These are phyloP conservation scores for Phenganax marumi DNA, from an alignment of 92 coral and sea anemone genomes.

Conservation along the genomic window DNA sequence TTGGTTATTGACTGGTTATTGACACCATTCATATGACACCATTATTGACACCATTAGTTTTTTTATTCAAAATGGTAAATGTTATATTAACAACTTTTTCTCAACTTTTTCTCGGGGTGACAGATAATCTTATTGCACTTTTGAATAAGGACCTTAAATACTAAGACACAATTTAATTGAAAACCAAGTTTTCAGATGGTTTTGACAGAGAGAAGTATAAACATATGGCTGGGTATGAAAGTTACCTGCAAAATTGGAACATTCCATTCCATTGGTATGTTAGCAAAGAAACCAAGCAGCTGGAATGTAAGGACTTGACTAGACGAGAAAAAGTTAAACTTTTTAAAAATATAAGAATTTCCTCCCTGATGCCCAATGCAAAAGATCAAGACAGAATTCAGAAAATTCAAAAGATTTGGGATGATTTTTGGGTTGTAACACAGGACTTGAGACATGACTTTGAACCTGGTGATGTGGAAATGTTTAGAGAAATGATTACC, in stretches of 20 bases:
- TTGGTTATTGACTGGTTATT: no score
- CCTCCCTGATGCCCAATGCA: not conserved
- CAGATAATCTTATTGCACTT: constrained; percentile 53
- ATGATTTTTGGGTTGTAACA: not conserved
- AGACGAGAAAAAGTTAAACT: not conserved
- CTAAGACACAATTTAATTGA: constrained; percentile 43
- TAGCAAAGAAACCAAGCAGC: not conserved
- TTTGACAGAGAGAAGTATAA: no score
- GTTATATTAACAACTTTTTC: no score
- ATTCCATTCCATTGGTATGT: no score
- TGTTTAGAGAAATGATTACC: not conserved
- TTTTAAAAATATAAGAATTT: not conserved
- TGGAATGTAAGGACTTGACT: not conserved
- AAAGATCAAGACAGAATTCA: not conserved
- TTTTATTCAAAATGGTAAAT: no score
- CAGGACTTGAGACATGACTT: not conserved
- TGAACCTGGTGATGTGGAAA: not conserved
- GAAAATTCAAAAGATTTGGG: not conserved
- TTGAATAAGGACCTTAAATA: constrained; percentile 54
- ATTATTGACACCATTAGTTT: no score
- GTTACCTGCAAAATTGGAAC: no score
- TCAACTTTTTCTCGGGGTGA: constrained; percentile 61
- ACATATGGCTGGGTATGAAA: no score
- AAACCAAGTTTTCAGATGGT: no score
- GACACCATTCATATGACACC: no score